Base-by-base conservation (phyloP, 1,140 invertebrate species). In the Drosophila pandora region DNA sequence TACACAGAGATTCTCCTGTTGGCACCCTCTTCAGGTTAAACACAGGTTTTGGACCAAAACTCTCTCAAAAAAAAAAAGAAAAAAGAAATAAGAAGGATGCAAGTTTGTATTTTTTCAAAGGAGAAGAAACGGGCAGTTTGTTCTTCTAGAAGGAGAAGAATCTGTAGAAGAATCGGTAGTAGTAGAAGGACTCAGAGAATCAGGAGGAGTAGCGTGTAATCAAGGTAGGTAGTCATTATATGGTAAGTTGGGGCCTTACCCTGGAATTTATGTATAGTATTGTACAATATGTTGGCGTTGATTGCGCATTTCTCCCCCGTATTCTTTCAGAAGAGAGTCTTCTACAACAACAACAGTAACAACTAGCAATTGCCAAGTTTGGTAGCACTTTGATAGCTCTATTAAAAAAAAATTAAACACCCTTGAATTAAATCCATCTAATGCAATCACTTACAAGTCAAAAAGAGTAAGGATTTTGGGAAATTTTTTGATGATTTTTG, bases 161-260 rank as follows among this genome's bases (percentile, higher is more conserved):
- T 37, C 34, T 37, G 34, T 37, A 37, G 34, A 37, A 37, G 34
- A 37, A 37, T 37, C 34, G 34, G 34, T 28, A 34, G 49, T 8
- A 41, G 39, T 47, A 37, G 34, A 10, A 50, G 47, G 62, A 58
- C 17, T 2, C n/a, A 21, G 41, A 47, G 43, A 37, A 12, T 12
- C 43, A 23, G 37, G 2, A 39, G 50, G 28, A 61, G 69, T 58
- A 81, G 81, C 81, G 81, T 85, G 81, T 85, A 85, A 87, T 85
- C 82, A 85, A 87, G 80, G 82, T 87, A 85, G 81, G 81, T 87
- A 85, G 81, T 87, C 82, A 85, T 85, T 87, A 85, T 85, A 85
- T 81, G 67, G 81, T 87, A 87, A 85, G 63, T 72, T 85, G 68
- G 25, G 52, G 63, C 48, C 61, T 77, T 77, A 81, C 69, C 67